Evolutionary conservation across 1,140 invertebrate species (phyloP), one percentile per base, ranked within the genome.

Genomic region (Panagrolaimus sp.): DNA sequence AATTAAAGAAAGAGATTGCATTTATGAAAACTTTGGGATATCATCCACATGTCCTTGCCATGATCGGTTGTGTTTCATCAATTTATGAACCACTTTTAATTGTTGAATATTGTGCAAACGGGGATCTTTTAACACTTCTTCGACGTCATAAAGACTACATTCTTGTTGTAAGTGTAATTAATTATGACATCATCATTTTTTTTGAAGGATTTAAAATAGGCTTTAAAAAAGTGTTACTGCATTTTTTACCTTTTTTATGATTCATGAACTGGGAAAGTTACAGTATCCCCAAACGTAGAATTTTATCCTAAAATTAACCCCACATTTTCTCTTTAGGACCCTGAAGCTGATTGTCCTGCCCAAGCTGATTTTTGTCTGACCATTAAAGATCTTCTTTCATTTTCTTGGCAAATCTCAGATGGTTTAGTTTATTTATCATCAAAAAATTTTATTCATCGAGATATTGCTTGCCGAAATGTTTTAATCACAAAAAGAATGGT

Each of bases 371-470:
- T 32, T 67, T 17, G 45, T 63, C 38, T 68, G 0, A 71, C 47
- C 8, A 15, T 70, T 1, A 82, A 81, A 63, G 80, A 82, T 44
- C 65, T 82, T 43, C 68, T 83, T 14, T 72, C 75, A 75, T 82
- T 83, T 52, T 74, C 79, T 44, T 80, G 82, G 24, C 80, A 82
- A 63, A 79, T 82, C 17, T 83, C 81, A 67, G 83, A 79, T 62
- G 80, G 80, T 52, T 73, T 81, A 74, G 78, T 81, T 10, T 72
- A 73, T 64, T 43, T 43, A 21, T 83, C 83, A 6, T 80, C 83
- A 66, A 86, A 86, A 72, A 84, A 85, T 3, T 86, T 83, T 76
- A 83, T 86, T 32, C 85, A 86, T 70, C 77, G 85, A 43, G 85
- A 86, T 73, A 78, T 86, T 43, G 85, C 85, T 1, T 84, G 85